phyloP scores from a whole-genome alignment of 2,797 vertebrate species.

The Falco berigora region DNA sequence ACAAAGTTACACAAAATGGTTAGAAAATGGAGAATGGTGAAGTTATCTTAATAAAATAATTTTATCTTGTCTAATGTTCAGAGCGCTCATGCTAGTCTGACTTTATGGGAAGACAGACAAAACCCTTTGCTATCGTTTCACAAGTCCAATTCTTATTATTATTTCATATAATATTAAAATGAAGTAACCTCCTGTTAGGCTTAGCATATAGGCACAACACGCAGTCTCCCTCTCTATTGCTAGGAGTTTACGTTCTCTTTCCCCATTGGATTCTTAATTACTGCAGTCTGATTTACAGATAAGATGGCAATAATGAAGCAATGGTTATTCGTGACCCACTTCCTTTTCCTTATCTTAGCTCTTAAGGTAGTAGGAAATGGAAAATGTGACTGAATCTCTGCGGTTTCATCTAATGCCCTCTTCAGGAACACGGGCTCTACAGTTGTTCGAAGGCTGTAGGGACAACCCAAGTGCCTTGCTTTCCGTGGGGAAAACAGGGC shows the following conservation, averaged over 20 bases:
- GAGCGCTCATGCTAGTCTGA: neutral
- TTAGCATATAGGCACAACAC: neutral
- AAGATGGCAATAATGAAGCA: neutral
- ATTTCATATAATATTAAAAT: neutral
- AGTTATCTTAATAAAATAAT: neutral
- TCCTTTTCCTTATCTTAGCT: neutral
- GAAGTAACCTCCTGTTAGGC: neutral
- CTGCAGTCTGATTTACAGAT: neutral
- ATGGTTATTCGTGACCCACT: neutral
- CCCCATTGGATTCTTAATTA: neutral
- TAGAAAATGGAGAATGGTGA: neutral
- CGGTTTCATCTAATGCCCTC: neutral
- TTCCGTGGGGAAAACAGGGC: neutral
- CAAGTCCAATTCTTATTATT: neutral
- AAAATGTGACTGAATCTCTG: neutral
- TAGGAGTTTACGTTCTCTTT: neutral
- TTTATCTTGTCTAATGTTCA: neutral
- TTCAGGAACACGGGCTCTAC: rapidly evolving
- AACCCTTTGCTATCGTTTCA: neutral
- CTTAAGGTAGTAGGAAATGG: neutral
- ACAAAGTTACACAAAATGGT: neutral
- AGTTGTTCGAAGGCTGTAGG: neutral
- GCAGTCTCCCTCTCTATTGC: neutral
- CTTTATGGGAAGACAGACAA: neutral
- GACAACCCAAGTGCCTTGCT: neutral